Base-by-base conservation (phyloP, 2,113 vertebrate species). In the Grallaria varia region DNA sequence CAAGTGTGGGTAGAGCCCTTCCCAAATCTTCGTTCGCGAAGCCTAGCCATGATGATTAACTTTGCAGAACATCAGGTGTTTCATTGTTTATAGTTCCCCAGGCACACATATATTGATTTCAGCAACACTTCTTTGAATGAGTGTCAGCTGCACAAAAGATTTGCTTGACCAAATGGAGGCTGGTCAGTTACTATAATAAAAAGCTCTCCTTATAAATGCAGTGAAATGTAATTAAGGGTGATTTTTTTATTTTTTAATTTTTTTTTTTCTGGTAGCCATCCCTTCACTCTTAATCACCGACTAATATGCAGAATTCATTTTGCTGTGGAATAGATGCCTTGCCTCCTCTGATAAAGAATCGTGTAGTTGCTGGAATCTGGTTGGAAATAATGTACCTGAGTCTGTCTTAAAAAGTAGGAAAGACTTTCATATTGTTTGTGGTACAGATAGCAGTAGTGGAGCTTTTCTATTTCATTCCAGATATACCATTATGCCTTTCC, bases 41-140 rank as follows among this genome's bases (percentile, higher is more conserved):
- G n/a, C n/a, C n/a, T n/a, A n/a, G n/a, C n/a, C n/a, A n/a, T n/a
- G n/a, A n/a, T n/a, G n/a, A n/a, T n/a, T 94, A 88, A 85, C 68
- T 93, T 71, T 78, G 64, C 85, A 90, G 55, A 88, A 18, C 76
- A 67, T 86, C 88, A 81, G 83, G 71, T 91, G 89, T 96, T 94
- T 56, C 64, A 56, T 88, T 86, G 84, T 94, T 96, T 94, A 91
- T 74, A 30, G 67, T 10, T 92, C 93, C 82, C 72, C 49, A 77
- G 60, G 73, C 52, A 56, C 56, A 72, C 1, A 0, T 78, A 33
- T 72, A 94, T 72, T 84, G 93, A 92, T 95, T 95, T 90, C 69
- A 94, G 80, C 85, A 96, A 81, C 87, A 90, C 88, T 56, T 93
- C 74, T 88, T 69, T 82, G 89, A 94, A 91, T 62, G 45, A 83